Evolutionary conservation across 2,888 invertebrate species (phyloP).

Genomic region (Caenorhabditis imperialis): DNA sequence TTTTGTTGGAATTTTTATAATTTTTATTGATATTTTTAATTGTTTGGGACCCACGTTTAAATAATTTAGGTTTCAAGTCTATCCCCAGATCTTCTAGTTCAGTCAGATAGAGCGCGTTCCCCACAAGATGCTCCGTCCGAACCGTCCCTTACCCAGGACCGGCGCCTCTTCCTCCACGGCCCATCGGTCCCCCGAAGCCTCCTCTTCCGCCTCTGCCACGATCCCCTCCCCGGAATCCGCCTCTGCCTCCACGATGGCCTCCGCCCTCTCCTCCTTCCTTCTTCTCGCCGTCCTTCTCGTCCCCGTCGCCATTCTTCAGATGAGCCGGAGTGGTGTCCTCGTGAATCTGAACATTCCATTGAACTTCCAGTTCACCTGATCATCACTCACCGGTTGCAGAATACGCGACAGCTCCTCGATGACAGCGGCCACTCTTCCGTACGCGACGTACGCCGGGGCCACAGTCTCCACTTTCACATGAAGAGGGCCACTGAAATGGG

Average conservation of each 20-base stretch:
- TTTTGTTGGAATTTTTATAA: too few relatives aligned
- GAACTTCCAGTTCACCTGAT: too few relatives aligned
- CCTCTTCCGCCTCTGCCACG: constrained; percentile 51
- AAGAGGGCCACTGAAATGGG: constrained; percentile 77
- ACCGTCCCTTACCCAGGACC: too few relatives aligned
- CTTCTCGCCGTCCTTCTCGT: constrained; percentile 17
- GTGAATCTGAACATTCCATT: constrained; percentile 35
- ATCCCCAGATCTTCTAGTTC: too few relatives aligned
- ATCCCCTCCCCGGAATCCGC: constrained; percentile 29
- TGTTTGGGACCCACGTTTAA: constrained; percentile 45
- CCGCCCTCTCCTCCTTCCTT: constrained; percentile 3
- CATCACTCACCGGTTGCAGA: constrained; percentile 66
- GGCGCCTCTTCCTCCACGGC: too few relatives aligned
- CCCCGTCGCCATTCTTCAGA: constrained; percentile 49
- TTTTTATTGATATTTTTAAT: constrained; percentile 4
- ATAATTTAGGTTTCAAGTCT: constrained; percentile 8
- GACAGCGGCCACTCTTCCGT: constrained; percentile 75
- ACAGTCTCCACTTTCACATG: constrained; percentile 77
- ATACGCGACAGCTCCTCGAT: constrained; percentile 71
- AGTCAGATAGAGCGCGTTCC: not conserved
- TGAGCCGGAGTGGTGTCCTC: constrained; percentile 64
- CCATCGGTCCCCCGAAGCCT: not conserved
- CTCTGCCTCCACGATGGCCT: constrained; percentile 21
- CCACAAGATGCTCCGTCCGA: not conserved
- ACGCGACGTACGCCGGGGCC: constrained; percentile 76